Conservation (phyloP, 30 jellyfish, hydroid and myxozoan species). For the Hydractinia echinata region DNA sequence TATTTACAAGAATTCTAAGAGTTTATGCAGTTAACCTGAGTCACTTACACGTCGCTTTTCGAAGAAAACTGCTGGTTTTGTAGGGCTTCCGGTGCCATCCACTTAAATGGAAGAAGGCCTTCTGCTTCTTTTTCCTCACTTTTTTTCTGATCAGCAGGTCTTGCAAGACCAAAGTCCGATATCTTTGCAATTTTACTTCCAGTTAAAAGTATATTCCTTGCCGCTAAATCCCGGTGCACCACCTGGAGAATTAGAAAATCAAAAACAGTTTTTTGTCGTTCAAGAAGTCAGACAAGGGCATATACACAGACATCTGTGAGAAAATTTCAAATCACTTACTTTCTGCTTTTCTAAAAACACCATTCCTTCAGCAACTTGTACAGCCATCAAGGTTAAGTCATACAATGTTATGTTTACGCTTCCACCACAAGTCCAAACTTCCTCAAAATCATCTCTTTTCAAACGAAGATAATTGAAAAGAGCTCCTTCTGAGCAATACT, state of each 20-base stretch:
- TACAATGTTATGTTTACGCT: conserved; percentile 33
- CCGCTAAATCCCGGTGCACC: conserved; percentile 95
- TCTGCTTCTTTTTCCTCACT: conserved; percentile 72
- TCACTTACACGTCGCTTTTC: conserved; percentile 82
- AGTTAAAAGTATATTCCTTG: conserved; percentile 83
- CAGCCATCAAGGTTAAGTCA: conserved; percentile 59
- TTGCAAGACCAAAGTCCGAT: conserved; percentile 92
- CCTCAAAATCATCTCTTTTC: conserved; percentile 50
- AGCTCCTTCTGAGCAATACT: conserved; percentile 85
- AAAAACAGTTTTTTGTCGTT: too few relatives aligned
- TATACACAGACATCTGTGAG: too few relatives aligned
- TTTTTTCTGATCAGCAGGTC: conserved; percentile 80
- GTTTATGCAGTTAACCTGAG: not conserved
- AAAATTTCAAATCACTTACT: conserved; percentile 27
- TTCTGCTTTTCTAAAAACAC: conserved; percentile 72
- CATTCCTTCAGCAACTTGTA: conserved; percentile 86
- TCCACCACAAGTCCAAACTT: conserved; percentile 46
- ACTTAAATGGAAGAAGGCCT: conserved; percentile 81
- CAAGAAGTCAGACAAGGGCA: too few relatives aligned
- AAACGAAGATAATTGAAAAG: conserved; percentile 54
- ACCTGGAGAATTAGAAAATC: conserved; percentile 30
- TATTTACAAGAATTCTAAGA: too few relatives aligned
- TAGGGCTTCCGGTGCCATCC: conserved; percentile 91
- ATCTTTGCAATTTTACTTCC: conserved; percentile 69
- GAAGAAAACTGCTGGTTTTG: conserved; percentile 69